Percentiles rank a stretch among this genome's conserved stretches.
phyloP scores from a whole-genome alignment of 2,888 invertebrate genomes.

The Lacanobia wlatinum region DNA sequence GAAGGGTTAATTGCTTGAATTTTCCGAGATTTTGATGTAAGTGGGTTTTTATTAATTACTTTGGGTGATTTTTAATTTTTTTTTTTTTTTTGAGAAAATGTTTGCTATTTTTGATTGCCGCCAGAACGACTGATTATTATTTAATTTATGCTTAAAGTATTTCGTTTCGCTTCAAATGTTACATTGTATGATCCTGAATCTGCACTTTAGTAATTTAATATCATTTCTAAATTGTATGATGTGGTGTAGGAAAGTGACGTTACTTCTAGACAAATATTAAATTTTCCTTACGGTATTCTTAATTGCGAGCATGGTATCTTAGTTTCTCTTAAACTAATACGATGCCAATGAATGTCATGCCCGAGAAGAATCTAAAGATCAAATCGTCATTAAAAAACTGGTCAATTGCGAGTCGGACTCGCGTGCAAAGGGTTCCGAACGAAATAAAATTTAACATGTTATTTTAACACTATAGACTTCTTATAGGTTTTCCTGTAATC shows the following conservation, averaged over 20 bases:
- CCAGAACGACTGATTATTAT: no score
- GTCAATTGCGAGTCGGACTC: no score
- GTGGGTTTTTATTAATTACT: background rate
- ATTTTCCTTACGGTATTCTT: no score
- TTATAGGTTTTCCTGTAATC: no score
- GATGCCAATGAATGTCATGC: background rate
- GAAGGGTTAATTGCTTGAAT: constrained; percentile 43
- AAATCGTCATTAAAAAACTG: no score
- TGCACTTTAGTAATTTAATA: background rate
- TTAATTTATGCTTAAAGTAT: background rate
- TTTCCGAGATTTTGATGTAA: constrained; percentile 18
- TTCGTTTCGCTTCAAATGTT: background rate
- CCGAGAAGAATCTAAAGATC: background rate
- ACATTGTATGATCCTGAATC: background rate
- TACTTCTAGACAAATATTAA: no score
- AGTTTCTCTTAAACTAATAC: background rate
- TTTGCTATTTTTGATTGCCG: background rate
- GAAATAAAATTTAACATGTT: no score
- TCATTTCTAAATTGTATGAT: background rate
- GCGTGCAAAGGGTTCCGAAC: no score
- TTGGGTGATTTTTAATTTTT: background rate
- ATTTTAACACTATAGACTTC: no score
- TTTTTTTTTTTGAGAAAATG: background rate
- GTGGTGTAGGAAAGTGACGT: background rate
- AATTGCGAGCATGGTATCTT: no score